These are phyloP conservation scores for Chelonus formosanus DNA, from an alignment of 2,888 invertebrate species.

Conservation along the genomic window DNA sequence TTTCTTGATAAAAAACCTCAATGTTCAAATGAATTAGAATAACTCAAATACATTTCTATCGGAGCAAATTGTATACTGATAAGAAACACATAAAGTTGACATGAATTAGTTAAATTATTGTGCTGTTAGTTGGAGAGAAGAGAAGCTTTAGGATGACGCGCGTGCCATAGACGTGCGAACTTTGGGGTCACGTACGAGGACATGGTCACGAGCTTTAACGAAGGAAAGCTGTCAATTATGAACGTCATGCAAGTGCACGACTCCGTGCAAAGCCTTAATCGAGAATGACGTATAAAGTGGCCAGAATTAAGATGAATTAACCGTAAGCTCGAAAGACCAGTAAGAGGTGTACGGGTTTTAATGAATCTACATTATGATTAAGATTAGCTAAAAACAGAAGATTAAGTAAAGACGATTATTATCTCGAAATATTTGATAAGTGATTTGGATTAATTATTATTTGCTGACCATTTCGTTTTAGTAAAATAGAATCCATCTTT, in stretches of 20 bases:
- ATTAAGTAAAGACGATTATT: background rate
- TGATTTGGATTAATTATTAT: too few relatives aligned
- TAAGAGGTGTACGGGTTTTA: conserved; percentile 9
- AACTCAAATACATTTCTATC: too few relatives aligned
- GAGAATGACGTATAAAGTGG: conserved; percentile 43
- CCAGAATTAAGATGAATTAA: conserved; percentile 44
- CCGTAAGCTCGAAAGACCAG: conserved; percentile 6
- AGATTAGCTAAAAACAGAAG: background rate
- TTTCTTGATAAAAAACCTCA: too few relatives aligned
- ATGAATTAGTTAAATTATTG: too few relatives aligned
- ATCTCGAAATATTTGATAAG: too few relatives aligned
- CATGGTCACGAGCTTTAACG: conserved; percentile 33
- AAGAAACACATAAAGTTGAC: too few relatives aligned
- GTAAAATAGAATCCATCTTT: too few relatives aligned
- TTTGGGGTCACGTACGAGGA: conserved; percentile 39
- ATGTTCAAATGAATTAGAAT: too few relatives aligned
- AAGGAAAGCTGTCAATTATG: conserved; percentile 40
- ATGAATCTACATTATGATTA: conserved; percentile 11
- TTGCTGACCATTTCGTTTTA: too few relatives aligned
- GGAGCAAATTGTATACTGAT: too few relatives aligned
- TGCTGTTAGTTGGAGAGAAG: background rate
- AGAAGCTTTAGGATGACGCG: background rate
- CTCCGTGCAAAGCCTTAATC: conserved; percentile 39
- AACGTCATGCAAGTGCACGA: conserved; percentile 28
- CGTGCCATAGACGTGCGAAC: conserved; percentile 9